Evolutionary conservation across 2,113 vertebrate species (phyloP).

Genomic region (Condylura cristata): DNA sequence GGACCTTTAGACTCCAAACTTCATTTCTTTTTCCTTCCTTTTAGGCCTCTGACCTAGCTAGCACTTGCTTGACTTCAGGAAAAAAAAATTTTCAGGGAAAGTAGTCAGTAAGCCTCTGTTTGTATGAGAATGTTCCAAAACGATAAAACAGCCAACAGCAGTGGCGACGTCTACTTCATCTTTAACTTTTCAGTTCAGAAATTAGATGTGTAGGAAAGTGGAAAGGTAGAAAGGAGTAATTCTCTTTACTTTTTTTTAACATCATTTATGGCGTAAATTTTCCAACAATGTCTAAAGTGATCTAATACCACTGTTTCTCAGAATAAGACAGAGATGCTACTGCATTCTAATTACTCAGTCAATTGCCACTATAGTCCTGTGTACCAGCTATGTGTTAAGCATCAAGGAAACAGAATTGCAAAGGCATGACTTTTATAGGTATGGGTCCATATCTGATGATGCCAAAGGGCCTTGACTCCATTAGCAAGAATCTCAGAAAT

Average conservation of each 20-base stretch:
- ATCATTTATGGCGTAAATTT: background rate
- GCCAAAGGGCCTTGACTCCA: background rate
- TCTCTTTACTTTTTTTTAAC: background rate
- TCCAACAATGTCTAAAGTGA: background rate
- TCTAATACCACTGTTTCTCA: background rate
- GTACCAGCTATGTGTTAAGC: background rate
- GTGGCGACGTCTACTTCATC: background rate
- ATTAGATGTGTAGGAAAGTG: background rate
- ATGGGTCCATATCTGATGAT: background rate
- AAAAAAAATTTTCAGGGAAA: background rate
- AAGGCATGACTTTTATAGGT: background rate
- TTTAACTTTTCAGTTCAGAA: background rate
- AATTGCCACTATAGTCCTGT: background rate
- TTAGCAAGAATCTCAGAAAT: background rate
- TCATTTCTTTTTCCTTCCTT: background rate
- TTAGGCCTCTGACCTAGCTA: background rate
- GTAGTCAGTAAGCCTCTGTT: background rate
- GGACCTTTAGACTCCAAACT: background rate
- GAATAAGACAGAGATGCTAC: background rate
- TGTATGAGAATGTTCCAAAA: slow-evolving; percentile 4
- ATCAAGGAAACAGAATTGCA: background rate
- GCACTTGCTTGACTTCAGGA: background rate
- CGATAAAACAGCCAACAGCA: background rate
- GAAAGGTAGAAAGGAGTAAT: background rate
- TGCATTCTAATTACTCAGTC: background rate